phyloP scores from a whole-genome alignment of 2,797 vertebrate species.

The Picus viridis region DNA sequence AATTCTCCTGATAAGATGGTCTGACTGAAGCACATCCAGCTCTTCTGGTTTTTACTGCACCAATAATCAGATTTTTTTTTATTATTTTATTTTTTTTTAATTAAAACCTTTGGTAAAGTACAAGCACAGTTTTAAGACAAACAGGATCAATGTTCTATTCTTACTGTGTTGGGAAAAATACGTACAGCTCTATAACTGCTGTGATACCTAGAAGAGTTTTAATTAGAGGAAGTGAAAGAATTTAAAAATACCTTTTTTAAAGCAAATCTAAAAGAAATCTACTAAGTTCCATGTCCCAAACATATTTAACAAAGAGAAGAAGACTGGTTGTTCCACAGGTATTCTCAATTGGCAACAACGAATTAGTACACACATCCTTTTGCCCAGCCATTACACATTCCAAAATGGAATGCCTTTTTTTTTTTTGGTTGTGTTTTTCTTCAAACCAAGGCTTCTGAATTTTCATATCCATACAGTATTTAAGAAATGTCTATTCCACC shows the following conservation, averaged over 20 bases:
- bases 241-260: slow-evolving; percentile 53
- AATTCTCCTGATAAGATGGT: background rate
- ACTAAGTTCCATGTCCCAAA: slow-evolving; percentile 56
- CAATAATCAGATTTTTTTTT: background rate
- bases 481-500: slow-evolving; percentile 76
- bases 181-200: slow-evolving; percentile 42
- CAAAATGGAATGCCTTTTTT: background rate
- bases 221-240: slow-evolving; percentile 37
- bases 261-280: slow-evolving; percentile 60
- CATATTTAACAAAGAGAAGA: slow-evolving; percentile 35
- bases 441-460: slow-evolving; percentile 40
- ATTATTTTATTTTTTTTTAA: background rate
- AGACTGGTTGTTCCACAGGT: slow-evolving; percentile 62
- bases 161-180: slow-evolving; percentile 37
- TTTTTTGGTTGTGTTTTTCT: background rate
- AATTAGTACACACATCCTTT: slow-evolving; percentile 30
- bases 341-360: background rate
- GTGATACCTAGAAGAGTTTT: slow-evolving; percentile 43
- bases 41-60: background rate
- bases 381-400: slow-evolving; percentile 16
- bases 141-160: slow-evolving; percentile 9
- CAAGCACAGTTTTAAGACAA: slow-evolving; percentile 23
- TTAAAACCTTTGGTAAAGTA: slow-evolving; percentile 55
- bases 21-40: slow-evolving; percentile 40
- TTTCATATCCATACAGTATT: slow-evolving; percentile 25